Evolutionary conservation across 2,888 invertebrate genomes (phyloP), one percentile per base, ranked within the genome.

Genomic region (Athalia rosae): DNA sequence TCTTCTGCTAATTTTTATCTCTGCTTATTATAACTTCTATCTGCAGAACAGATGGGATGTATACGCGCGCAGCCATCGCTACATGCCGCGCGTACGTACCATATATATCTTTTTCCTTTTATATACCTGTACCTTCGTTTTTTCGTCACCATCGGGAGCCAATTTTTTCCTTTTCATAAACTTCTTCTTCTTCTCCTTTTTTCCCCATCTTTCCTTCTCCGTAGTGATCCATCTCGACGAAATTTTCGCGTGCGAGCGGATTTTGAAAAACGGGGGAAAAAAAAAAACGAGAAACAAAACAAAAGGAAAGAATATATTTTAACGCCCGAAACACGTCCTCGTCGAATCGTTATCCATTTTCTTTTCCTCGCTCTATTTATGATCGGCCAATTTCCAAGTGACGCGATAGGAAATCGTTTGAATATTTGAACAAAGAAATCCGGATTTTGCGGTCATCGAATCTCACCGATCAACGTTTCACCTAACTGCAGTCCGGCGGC

Each of bases 1-100:
- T 58, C 45, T 71, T 58, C 13, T 43, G 43, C 71, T 71, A 71
- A 71, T 71, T 71, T 71, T 71, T 56, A 71, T 71, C 71, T 15
- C n/a, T 15, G 71, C 43, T 56, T 71, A 71, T 71, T 71, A 71
- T 58, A 71, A 56, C 71, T 13, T 56, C 13, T 45, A 45, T 7
- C 43, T 56, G 67, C 50, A 45, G 53, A 28, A 28, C 28, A 28
- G 28, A 28, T 28, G 28, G 28, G 0, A 28, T 28, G n/a, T n/a
- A n/a, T n/a, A n/a, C n/a, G n/a, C n/a, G n/a, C 0, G 28, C 28
- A 28, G 28, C 28, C 28, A 28, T 28, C 28, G 28, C 28, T 2
- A 28, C 0, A n/a, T n/a, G n/a, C n/a, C 28, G 28, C 28, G 28
- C 28, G 28, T 28, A 28, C 28, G 28, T 28, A 28, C 28, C 28